Evolutionary conservation across 1,140 invertebrate species (phyloP), one percentile per base, ranked within the genome.

Genomic region (Neodiprion fabricii): DNA sequence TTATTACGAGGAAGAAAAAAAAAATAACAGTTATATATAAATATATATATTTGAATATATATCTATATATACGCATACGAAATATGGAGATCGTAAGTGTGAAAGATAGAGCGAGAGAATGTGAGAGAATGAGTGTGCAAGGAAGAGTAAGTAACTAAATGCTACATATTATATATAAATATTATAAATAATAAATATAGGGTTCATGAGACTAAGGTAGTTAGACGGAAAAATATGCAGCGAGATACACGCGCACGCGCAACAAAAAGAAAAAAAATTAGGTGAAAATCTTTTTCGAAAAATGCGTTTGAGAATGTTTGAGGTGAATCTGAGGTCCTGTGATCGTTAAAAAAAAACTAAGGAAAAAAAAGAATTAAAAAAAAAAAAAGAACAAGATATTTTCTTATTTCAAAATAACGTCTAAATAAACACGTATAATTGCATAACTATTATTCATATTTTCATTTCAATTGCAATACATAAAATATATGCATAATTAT

Each of bases 301-400:
- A 83, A 82, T 74, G 84, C 82, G 82, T 61, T 61, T 61, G 53
- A 61, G 53, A 61, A 61, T 83, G 86, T 82, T 85, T 89, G 86
- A 85, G 84, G 82, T 88, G 28, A 87, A 88, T 89, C 87, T 87
- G 87, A 89, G 87, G 87, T 88, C 87, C 87, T 88, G 87, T 89
- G 87, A 89, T 89, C 87, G 86, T 89, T 88, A 89, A 87, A 61
- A 12, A 61, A 61, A 88, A 88, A 40, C 28, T 88, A 89, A 87
- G n/a, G n/a, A 61, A 88, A 88, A 40, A 40, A 40, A 40, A 40
- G 28, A 40, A 40, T 89, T 88, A 89, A 87, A 61, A 12, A 61
- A 61, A 88, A 40, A 40, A 40, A 40, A 40, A 40, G 28, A 40
- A 85, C 86, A 83, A 89, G 88, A 88, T 88, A 88, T 89, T 89